Conservation (phyloP, 2,888 invertebrate genomes). For the Ophion costatus region DNA sequence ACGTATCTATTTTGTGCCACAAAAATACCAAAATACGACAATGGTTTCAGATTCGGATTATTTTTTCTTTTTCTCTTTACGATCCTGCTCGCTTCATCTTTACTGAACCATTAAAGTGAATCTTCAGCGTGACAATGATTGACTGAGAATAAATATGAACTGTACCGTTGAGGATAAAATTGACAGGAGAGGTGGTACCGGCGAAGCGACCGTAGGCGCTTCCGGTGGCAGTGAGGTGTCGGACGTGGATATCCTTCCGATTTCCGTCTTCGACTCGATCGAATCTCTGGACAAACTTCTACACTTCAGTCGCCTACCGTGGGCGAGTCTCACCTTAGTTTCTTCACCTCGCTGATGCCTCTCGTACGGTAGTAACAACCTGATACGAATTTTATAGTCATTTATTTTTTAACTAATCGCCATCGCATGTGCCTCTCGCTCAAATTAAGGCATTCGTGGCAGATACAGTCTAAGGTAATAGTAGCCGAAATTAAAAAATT, state of each 20-base stretch:
- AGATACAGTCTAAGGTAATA: too few species aligned
- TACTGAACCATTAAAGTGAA: background rate
- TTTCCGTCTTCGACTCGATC: slow-evolving; percentile 81
- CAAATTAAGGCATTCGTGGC: too few species aligned
- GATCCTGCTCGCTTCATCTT: too few species aligned
- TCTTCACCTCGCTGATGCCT: slow-evolving; percentile 85
- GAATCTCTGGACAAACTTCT: slow-evolving; percentile 83
- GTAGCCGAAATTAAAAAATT: background rate
- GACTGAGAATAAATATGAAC: background rate
- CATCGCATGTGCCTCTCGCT: too few species aligned
- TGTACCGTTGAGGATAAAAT: slow-evolving; percentile 76
- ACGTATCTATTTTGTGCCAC: too few species aligned
- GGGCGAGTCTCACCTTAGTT: slow-evolving; percentile 76
- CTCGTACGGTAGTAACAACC: slow-evolving; percentile 89
- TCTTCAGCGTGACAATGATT: background rate
- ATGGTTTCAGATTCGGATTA: too few species aligned
- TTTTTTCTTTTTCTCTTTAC: too few species aligned
- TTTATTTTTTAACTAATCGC: background rate
- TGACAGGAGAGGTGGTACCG: slow-evolving; percentile 76
- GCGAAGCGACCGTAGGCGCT: slow-evolving; percentile 80
- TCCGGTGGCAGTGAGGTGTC: slow-evolving; percentile 76
- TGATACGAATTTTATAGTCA: slow-evolving; percentile 74
- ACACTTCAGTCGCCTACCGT: slow-evolving; percentile 78
- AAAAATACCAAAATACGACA: too few species aligned
- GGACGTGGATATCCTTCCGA: slow-evolving; percentile 80